Evolutionary conservation across 2,888 invertebrate species (phyloP).

Genomic region (Nomada hirtipes): DNA sequence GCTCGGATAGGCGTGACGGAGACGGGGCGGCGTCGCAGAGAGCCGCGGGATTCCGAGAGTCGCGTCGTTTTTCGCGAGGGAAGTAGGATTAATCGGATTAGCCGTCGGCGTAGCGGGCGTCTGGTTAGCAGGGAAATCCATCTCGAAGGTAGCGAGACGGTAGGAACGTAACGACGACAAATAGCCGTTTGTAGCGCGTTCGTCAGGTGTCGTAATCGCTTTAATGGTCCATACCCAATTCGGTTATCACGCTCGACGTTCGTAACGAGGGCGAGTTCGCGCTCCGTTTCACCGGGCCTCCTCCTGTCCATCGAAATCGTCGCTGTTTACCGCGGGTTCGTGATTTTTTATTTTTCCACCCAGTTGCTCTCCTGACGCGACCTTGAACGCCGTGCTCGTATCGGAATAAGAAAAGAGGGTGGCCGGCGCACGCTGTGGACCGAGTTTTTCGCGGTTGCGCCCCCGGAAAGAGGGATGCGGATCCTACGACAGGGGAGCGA

Average conservation of each 20-base stretch:
- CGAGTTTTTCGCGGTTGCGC: neutral
- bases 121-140: slow-evolving; percentile 58
- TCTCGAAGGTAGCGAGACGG: slow-evolving; percentile 62
- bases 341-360: neutral
- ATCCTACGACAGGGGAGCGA: neutral
- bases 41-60: slow-evolving; percentile 13
- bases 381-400: neutral
- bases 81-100: slow-evolving; percentile 60
- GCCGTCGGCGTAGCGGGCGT: slow-evolving; percentile 52
- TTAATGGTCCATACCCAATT: slow-evolving; percentile 71
- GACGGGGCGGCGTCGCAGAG: neutral
- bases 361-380: neutral
- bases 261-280: slow-evolving; percentile 53
- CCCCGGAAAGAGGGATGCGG: neutral
- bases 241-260: slow-evolving; percentile 69
- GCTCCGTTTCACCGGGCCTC: slow-evolving; percentile 21
- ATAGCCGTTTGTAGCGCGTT: slow-evolving; percentile 69
- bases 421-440: too few relatives aligned
- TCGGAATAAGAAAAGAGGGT: neutral
- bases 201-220: slow-evolving; percentile 70
- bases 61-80: slow-evolving; percentile 38
- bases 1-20: neutral
- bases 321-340: neutral
- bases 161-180: slow-evolving; percentile 65
- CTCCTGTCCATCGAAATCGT: slow-evolving; percentile 28